Evolutionary conservation across 2,113 vertebrate genomes (phyloP).

Genomic region (Eretmochelys imbricata): DNA sequence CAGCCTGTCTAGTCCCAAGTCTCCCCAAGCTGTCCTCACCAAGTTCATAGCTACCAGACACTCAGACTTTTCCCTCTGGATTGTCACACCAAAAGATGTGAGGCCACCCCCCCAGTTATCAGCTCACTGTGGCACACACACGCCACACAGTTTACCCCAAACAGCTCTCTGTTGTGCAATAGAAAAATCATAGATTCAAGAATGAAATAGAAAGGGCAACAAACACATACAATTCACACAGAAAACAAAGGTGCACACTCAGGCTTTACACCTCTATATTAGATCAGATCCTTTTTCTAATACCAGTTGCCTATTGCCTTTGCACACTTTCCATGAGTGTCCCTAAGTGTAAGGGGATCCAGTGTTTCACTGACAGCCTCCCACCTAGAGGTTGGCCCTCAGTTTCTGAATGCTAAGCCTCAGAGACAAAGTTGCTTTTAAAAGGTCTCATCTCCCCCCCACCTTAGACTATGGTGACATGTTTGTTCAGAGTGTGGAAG

Average conservation of each 20-base stretch:
- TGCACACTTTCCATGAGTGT: neutral
- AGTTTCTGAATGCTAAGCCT: neutral
- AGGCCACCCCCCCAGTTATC: neutral
- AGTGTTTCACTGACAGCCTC: neutral
- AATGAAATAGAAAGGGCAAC: neutral
- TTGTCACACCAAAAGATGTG: neutral
- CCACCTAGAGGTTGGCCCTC: neutral
- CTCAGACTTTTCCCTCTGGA: neutral
- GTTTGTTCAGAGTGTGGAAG: neutral
- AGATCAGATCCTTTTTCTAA: neutral
- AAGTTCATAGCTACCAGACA: no score
- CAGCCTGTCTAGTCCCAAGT: neutral
- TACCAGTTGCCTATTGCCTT: neutral
- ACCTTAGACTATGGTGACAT: no score
- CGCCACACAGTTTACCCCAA: neutral
- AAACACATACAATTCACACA: neutral
- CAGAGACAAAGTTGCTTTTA: neutral
- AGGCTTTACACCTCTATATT: neutral
- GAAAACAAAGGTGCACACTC: neutral
- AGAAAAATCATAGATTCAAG: neutral
- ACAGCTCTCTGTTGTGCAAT: neutral
- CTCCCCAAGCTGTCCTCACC: neutral
- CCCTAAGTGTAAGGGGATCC: neutral
- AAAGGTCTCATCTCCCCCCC: neutral
- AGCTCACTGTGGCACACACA: neutral